Evolutionary conservation across 2,888 invertebrate genomes (phyloP), one percentile per base, ranked within the genome.

Genomic region (Sminthurinus aureus): DNA sequence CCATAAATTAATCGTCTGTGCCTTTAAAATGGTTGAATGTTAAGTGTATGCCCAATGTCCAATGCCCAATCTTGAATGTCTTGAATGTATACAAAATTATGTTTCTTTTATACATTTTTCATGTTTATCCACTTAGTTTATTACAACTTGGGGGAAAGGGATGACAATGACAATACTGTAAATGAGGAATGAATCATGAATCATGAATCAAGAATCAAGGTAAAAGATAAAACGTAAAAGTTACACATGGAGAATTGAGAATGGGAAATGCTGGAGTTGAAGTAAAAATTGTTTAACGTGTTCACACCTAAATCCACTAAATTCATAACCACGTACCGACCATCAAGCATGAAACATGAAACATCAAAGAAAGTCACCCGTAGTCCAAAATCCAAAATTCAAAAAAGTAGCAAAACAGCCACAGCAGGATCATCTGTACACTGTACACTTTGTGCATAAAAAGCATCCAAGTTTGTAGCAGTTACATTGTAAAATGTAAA

Each of bases 281-380:
- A 67, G 22, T 11, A 67, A 67, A 67, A 11, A 22, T 67, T 67
- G n/a, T 11, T 11, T 18, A 67, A 67, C 67, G 22, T 20, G 67
- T 67, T 67, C 64, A 64, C 13, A 64, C 64, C n/a, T 64, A 58
- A 77, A 77, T 58, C 22, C 77, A 77, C 58, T 52, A 22, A 76
- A 38, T 51, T 9, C 51, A 15, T 15, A 18, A 76, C n/a, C 79
- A 66, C 79, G 66, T 79, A 24, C 26, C 79, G 12, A 24, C 78
- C 20, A n/a, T 20, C 22, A 18, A 15, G 3, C 71, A 13, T 64
- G 2, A 64, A 18, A 20, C 67, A 67, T 22, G 12, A 22, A 8
- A 11, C n/a, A 15, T 20, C 67, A 67, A 67, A 67, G 20, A 3
- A 67, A 67, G 22, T 20, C 22, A n/a, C n/a, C 64, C 64, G 20